Conservation (phyloP, 2,113 vertebrate species). For the Myiagra hebetior region DNA sequence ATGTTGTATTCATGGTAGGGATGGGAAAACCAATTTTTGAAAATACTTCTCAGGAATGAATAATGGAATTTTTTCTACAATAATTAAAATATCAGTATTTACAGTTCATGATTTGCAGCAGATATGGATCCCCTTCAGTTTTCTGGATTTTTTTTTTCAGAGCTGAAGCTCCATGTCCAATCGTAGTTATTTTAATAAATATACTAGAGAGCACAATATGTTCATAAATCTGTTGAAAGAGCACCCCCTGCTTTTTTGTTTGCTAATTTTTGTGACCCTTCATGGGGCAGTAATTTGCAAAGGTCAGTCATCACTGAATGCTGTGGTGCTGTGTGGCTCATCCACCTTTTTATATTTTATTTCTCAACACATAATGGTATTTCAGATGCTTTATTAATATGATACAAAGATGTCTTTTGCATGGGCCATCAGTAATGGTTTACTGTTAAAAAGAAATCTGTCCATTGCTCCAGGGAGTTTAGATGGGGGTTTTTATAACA, state of each 20-base stretch:
- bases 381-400: neutral
- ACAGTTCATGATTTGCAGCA: neutral
- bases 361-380: neutral
- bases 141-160: neutral
- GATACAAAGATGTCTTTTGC: neutral
- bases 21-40: neutral
- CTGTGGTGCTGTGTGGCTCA: neutral
- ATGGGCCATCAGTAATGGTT: neutral
- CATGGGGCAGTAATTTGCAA: neutral
- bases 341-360: neutral
- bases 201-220: neutral
- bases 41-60: neutral
- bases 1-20: neutral
- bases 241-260: neutral
- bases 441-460: neutral
- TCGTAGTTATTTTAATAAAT: neutral
- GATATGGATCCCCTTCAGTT: neutral
- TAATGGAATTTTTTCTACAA: neutral
- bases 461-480: neutral
- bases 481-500: neutral
- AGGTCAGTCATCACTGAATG: neutral
- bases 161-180: neutral
- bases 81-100: neutral
- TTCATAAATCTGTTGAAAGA: neutral
- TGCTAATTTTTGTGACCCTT: neutral